phyloP scores from a whole-genome alignment of 2,113 vertebrate genomes.

The Scytalopus superciliaris region DNA sequence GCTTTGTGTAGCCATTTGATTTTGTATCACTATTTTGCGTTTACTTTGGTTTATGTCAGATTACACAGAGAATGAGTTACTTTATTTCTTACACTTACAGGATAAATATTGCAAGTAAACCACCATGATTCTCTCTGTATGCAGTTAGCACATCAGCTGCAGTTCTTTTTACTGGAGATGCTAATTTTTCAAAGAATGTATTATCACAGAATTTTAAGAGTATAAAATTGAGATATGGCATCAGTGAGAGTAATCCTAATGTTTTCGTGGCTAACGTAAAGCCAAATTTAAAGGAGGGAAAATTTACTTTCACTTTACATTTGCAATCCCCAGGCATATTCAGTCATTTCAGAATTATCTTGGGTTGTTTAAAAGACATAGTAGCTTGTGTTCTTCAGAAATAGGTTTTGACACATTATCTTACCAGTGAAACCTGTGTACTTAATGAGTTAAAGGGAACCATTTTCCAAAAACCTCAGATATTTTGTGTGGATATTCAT shows the following conservation, averaged over 20 bases:
- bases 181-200: constrained; percentile 17
- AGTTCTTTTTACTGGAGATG: not conserved
- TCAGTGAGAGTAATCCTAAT: not conserved
- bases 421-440: constrained; percentile 5
- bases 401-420: constrained; percentile 27
- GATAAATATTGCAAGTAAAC: not conserved
- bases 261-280: not conserved
- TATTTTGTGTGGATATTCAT: constrained; percentile 63
- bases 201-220: not conserved
- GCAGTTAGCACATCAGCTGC: not conserved
- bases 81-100: not conserved
- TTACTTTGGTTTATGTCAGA: not conserved
- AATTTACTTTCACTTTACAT: constrained; percentile 36
- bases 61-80: not conserved
- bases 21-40: not conserved
- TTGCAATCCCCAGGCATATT: not conserved
- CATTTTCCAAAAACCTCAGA: constrained; percentile 15
- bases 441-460: constrained; percentile 57
- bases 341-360: not conserved
- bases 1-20: not conserved
- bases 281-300: not conserved
- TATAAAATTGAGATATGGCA: constrained; percentile 21
- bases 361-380: constrained; percentile 11
- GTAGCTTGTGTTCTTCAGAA: constrained; percentile 39
- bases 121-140: not conserved